Base-by-base conservation (phyloP, 2,113 vertebrate genomes). In the Microtus pennsylvanicus region DNA sequence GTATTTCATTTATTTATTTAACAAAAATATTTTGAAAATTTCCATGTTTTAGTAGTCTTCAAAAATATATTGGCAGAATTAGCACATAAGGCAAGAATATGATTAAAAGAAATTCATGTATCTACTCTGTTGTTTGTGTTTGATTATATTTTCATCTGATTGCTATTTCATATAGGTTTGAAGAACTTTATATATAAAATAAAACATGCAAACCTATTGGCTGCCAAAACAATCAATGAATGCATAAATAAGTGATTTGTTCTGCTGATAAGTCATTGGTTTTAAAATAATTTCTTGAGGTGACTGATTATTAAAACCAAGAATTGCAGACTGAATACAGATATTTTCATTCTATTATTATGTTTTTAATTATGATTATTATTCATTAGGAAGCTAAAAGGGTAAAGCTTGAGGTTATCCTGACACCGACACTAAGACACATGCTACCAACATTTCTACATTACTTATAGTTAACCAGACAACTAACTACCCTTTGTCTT, bases 1-100 rank as follows among this genome's bases (percentile, higher is more conserved):
- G 7, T 72, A 78, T 90, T 47, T 28, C 14, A 61, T 82, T 30
- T 24, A 86, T 38, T 86, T 10, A 80, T 52, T 95, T 94, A 93
- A 85, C 14, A 97, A 95, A 50, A 52, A 42, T 38, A 3, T 72
- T 94, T 76, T 83, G 17, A 93, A 38, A 83, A 87, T 1, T 69
- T 55, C 24, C 33, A 45, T 74, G 38, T 90, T 63, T 5, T 16
- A 87, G 26, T 24, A 80, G 7, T 70, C 3, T 93, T 87, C 19
- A 82, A 91, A 28, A 7, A 65, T 81, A 72, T 52, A 4, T 74
- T 35, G 14, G 80, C 52, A 72, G 77, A 96, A 94, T 70, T 45
- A 3, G 30, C 35, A 76, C 19, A 30, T 24, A 90, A 93, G 90
- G 35, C 22, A 92, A 52, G 9, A 67, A 58, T 61, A 81, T 88